These are phyloP conservation scores for Acipenser ruthenus DNA, from an alignment of 2,797 vertebrate genomes.

Conservation along the genomic window DNA sequence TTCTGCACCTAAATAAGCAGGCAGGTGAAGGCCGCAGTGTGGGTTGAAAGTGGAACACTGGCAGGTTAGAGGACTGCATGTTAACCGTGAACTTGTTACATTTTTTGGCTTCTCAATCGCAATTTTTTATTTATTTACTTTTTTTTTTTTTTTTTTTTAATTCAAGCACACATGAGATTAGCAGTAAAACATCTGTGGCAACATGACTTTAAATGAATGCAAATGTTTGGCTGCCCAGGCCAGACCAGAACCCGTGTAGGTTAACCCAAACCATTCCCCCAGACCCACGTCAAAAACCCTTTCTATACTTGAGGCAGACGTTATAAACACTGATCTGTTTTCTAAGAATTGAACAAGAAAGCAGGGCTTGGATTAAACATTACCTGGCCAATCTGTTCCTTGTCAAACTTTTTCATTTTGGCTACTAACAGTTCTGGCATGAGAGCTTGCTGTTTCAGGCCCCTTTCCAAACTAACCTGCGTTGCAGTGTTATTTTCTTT, in stretches of 20 bases:
- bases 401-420: slow-evolving; percentile 7
- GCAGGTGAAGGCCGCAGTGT: no score
- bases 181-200: no score
- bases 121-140: slow-evolving; percentile 4
- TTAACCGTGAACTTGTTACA: slow-evolving; percentile 13
- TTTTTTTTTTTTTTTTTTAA: no score
- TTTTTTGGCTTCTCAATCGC: slow-evolving; percentile 8
- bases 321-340: slow-evolving; percentile 5
- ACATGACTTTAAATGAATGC: no score
- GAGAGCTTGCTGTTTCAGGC: slow-evolving; percentile 9
- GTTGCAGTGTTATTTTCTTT: slow-evolving; percentile 8
- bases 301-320: slow-evolving; percentile 15
- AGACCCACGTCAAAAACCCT: slow-evolving; percentile 12
- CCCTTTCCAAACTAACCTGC: neutral
- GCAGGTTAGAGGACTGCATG: neutral
- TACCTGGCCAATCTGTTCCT: slow-evolving; percentile 13
- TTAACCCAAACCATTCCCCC: neutral
- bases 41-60: no score
- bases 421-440: slow-evolving; percentile 9
- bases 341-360: neutral
- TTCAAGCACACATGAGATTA: no score
- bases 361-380: slow-evolving; percentile 1
- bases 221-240: no score
- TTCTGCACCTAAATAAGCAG: no score
- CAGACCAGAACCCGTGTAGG: no score